Base-by-base conservation (phyloP, 2,113 vertebrate genomes). In the Rhabdornis inornatus region DNA sequence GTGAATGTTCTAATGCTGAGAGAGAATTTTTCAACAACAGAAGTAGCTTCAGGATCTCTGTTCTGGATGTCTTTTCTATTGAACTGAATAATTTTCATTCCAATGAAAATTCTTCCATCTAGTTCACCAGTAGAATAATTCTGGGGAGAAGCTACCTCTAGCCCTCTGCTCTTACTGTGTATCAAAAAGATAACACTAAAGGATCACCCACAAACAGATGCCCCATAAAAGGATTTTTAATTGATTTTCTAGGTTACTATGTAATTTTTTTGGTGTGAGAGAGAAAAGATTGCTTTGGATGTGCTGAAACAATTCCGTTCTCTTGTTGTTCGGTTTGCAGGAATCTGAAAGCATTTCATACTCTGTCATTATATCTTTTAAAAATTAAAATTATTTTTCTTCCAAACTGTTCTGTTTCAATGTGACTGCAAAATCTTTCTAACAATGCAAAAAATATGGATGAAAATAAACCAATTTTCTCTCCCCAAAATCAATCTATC, bases 51-150 rank as follows among this genome's bases (percentile, higher is more conserved):
- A 11, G 30, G 35, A 66, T 10, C 25, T 85, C 60, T 77, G 93
- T 97, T 96, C 96, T 77, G 93, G 90, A 87, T 98, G 96, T 98
- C 96, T 98, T 98, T 98, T 98, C 96, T 96, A 97, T 96, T 98
- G 97, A 98, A 97, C 80, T 96, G 39, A 95, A 90, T 97, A 95
- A 90, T 19, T 45, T 98, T 97, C 8, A 52, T 96, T 97, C 92
- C 89, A 95, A 93, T 97, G 97, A 98, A 98, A 98, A 97, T 97
- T 97, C 93, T 97, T 98, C 97, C 97, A 97, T 97, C 96, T 96
- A 94, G 82, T 95, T 95, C 92, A 95, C 92, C 94, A 97, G 95
- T 93, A 97, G 97, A 98, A 97, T 90, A 91, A 91, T 93, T 75
- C 17, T 77, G 91, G 75, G 93, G 95, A 71, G 96, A 93, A 94